Base-by-base conservation (phyloP, 2,113 vertebrate genomes). In the Sphaerodactylus townsendi region DNA sequence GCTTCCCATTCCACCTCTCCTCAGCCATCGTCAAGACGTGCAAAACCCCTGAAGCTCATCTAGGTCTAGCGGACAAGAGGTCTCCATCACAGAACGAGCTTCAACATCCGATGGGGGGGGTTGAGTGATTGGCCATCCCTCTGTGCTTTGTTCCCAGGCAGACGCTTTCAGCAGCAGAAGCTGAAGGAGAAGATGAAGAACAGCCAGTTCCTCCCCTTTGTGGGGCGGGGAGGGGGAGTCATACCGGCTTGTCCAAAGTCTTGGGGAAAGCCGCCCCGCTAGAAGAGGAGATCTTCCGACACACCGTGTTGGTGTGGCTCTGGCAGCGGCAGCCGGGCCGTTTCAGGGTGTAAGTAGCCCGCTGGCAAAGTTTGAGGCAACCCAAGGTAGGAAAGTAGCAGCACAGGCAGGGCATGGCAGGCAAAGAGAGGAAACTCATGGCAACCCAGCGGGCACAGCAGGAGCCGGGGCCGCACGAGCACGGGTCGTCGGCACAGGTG, bases 351-450 rank as follows among this genome's bases (percentile, higher is more conserved):
- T 99, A 98, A n/a, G 0, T 99, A 98, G 89, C 97, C 70, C 96
- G 88, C 96, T 97, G 98, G 96, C 98, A 99, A 89, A 99, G 92
- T 92, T 96, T 96, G 94, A 99, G 98, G 97, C 98, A 98, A 90
- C 97, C 98, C 95, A 97, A 95, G 90, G 97, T 98, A 37, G 98
- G 98, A 83, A 98, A 98, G 95, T 99, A 99, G 98, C 98, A 99
- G 97, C 98, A 99, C 90, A 99, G 97, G 97, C 99, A 99, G 94
- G 99, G 99, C 95, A 99, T 95, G 94, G n/a, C n/a, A n/a, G 97
- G 96, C 83, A 98, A 94, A 1, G 98, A 96, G 92, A 99, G 95
- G 84, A 98, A 90, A 72, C 97, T 97, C 98, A 99, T 98, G 90
- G 97, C 93, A 77, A 97, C 95, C 98, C 98, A 99, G 83, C 99